phyloP scores from a whole-genome alignment of 2,888 invertebrate species.

The Brassicogethes aeneus region DNA sequence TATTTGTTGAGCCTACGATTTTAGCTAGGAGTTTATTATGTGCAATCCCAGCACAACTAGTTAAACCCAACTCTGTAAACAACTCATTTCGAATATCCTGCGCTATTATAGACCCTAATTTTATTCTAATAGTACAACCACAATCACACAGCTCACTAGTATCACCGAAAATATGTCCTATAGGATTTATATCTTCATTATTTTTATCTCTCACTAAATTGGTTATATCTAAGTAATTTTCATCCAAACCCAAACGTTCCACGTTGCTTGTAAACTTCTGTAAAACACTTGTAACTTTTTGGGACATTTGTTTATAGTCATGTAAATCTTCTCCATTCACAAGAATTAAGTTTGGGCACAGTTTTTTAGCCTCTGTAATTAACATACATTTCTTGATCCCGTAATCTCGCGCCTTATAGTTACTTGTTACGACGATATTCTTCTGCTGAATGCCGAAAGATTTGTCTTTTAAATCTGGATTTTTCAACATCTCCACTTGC shows the following conservation, averaged over 20 bases:
- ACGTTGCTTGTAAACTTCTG: conserved; percentile 64
- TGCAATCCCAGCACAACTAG: conserved; percentile 74
- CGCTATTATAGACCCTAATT: conserved; percentile 64
- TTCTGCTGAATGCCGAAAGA: conserved; percentile 80
- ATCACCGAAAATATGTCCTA: conserved; percentile 52
- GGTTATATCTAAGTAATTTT: conserved; percentile 76
- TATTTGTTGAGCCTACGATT: conserved; percentile 60
- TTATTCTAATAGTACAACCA: conserved; percentile 63
- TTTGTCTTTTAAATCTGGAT: conserved; percentile 55
- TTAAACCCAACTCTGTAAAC: conserved; percentile 59
- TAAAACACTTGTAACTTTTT: conserved; percentile 63
- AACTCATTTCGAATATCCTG: conserved; percentile 65
- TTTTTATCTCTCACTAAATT: conserved; percentile 49
- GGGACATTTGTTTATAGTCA: conserved; percentile 69
- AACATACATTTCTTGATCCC: conserved; percentile 74
- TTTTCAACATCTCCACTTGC: conserved; percentile 72
- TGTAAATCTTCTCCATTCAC: conserved; percentile 78
- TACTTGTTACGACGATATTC: conserved; percentile 74
- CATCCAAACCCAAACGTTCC: conserved; percentile 77
- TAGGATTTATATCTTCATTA: conserved; percentile 10
- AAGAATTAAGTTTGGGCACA: conserved; percentile 66
- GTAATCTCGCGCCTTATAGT: conserved; percentile 67
- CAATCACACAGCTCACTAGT: conserved; percentile 54
- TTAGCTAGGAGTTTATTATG: conserved; percentile 81
- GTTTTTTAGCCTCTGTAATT: conserved; percentile 60